Evolutionary conservation across 2,797 vertebrate species (phyloP).

Genomic region (Lacerta agilis): DNA sequence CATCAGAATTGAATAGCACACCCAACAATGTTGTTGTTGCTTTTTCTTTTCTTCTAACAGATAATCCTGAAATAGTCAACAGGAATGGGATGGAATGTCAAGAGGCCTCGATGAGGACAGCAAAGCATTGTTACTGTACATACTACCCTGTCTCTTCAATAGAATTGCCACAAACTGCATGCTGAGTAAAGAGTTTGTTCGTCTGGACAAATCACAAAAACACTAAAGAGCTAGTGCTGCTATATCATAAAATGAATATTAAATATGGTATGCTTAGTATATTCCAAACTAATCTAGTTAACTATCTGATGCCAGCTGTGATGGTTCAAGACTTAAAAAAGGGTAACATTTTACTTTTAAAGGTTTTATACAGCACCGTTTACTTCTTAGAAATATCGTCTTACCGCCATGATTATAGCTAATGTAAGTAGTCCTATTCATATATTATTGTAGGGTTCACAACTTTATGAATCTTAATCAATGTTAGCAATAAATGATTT

Average conservation of each 20-base stretch:
- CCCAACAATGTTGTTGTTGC: neutral
- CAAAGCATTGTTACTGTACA: constrained; percentile 97
- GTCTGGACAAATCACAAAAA: constrained; percentile 83
- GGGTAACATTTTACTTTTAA: constrained; percentile 84
- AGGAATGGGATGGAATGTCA: constrained; percentile 88
- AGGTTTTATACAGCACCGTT: constrained; percentile 82
- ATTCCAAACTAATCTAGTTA: constrained; percentile 87
- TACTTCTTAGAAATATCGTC: constrained; percentile 82
- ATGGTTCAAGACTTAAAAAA: constrained; percentile 82
- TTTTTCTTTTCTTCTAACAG: constrained; percentile 82
- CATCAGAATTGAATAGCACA: constrained; percentile 13
- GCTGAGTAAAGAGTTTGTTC: constrained; percentile 88
- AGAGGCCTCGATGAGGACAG: constrained; percentile 87
- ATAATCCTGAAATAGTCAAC: constrained; percentile 98
- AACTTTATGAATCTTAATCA: constrained; percentile 62
- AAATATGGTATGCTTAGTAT: constrained; percentile 89
- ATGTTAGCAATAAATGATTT: constrained; percentile 81
- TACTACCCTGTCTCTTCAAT: constrained; percentile 92
- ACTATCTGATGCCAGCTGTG: constrained; percentile 87
- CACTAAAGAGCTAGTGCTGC: constrained; percentile 86
- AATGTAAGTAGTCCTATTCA: constrained; percentile 74
- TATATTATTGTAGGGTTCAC: constrained; percentile 71
- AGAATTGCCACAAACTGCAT: constrained; percentile 99
- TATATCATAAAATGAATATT: constrained; percentile 86
- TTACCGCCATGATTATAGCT: constrained; percentile 81